These are phyloP conservation scores for Erythrocebus patas DNA, from an alignment of 2,113 vertebrate genomes.

Conservation along the genomic window DNA sequence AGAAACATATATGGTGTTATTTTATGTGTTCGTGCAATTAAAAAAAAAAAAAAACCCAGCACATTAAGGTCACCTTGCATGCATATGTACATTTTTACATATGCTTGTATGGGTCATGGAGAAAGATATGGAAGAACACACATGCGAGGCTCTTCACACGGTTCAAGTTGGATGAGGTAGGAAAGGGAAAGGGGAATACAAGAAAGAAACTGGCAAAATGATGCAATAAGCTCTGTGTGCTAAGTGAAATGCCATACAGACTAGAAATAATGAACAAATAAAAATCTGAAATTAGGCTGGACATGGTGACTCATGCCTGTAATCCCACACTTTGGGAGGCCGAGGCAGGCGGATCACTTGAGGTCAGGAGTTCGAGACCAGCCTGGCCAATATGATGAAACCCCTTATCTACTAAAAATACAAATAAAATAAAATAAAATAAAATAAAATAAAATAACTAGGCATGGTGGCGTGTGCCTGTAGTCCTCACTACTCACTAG, in stretches of 20 bases:
- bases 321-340: no score
- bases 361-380: no score
- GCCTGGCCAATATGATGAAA: no score
- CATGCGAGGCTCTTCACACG: rapidly evolving
- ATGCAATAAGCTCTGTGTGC: no score
- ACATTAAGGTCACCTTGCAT: not conserved
- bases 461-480: rapidly evolving
- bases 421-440: no score
- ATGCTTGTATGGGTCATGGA: not conserved
- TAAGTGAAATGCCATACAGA: not conserved
- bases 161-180: not conserved
- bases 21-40: not conserved
- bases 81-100: not conserved
- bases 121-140: not conserved
- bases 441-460: no score
- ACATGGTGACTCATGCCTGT: no score
- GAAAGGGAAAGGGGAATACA: not conserved
- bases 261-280: no score
- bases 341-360: no score
- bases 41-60: not conserved
- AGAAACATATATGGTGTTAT: not conserved
- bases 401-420: no score
- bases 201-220: not conserved
- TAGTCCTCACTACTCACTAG: no score
- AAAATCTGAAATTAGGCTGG: not conserved